These are phyloP conservation scores for Anarsia innoxiella DNA, from an alignment of 2,888 invertebrate genomes.

Conservation along the genomic window DNA sequence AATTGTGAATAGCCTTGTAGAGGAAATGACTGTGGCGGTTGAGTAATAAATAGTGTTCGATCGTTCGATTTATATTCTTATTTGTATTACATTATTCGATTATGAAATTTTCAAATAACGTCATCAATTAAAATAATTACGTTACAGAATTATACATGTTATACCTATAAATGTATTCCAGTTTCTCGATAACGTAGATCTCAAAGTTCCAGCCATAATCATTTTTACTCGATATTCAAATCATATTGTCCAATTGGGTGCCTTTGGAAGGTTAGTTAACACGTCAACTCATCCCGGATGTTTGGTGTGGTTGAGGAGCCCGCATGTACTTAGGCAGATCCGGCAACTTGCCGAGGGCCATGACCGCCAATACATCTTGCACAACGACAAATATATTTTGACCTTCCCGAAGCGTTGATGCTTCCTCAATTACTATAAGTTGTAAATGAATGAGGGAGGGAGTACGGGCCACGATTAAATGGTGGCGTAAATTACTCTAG, in stretches of 20 bases:
- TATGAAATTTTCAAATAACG: no score
- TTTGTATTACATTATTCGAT: no score
- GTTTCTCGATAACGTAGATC: no score
- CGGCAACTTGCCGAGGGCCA: constrained; percentile 35
- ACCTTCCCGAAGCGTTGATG: constrained; percentile 34
- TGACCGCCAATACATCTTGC: constrained; percentile 48
- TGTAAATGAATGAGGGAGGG: constrained; percentile 35
- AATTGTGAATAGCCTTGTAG: constrained; percentile 62
- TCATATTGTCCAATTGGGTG: no score
- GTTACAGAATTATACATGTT: no score
- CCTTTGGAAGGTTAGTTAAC: constrained; percentile 3
- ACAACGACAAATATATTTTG: constrained; percentile 39
- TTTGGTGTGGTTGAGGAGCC: constrained; percentile 36
- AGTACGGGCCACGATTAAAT: constrained; percentile 37
- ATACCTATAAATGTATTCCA: no score
- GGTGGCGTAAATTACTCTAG: constrained; percentile 49
- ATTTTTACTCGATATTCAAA: no score
- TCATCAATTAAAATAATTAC: no score
- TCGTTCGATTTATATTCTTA: no score
- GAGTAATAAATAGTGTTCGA: no score
- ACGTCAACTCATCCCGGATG: constrained; percentile 38
- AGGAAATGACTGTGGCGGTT: no score
- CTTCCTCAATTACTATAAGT: constrained; percentile 28
- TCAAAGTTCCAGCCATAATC: no score
- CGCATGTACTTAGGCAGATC: constrained; percentile 45